phyloP scores from a whole-genome alignment of 2,113 vertebrate genomes.

The Phylloscopus trochiloides region DNA sequence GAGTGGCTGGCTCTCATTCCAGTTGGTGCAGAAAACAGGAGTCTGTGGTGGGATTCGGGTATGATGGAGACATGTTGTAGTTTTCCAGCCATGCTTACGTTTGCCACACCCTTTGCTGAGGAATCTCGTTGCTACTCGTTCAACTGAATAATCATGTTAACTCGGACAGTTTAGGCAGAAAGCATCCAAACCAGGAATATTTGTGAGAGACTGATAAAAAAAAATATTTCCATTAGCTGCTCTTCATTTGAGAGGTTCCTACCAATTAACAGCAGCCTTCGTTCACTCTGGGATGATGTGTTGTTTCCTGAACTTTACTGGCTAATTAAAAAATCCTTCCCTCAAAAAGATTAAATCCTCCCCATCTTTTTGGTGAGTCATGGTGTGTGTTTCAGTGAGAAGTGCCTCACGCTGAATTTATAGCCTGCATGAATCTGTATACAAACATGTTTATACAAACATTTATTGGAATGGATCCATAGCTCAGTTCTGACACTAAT shows the following conservation, averaged over 20 bases:
- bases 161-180: neutral
- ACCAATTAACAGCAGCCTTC: neutral
- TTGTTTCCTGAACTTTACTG: neutral
- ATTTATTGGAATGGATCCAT: neutral
- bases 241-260: neutral
- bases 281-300: neutral
- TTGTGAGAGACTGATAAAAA: neutral
- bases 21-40: neutral
- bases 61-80: neutral
- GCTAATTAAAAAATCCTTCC: neutral
- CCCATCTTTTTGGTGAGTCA: neutral
- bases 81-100: neutral
- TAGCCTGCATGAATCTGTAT: neutral
- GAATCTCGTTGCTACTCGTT: neutral
- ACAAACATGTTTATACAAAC: neutral
- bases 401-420: neutral
- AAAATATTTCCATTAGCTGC: neutral
- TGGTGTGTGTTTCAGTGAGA: neutral
- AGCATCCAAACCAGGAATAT: neutral
- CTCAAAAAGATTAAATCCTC: neutral
- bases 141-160: slow-evolving; percentile 30
- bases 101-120: neutral
- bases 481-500: neutral
- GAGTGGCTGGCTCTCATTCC: too few species aligned
- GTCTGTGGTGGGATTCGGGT: neutral